A percentile compares a stretch with the other conserved stretches of the same genome.
Evolutionary conservation across 2,888 invertebrate species (phyloP).

Genomic region (Atrina japonica): DNA sequence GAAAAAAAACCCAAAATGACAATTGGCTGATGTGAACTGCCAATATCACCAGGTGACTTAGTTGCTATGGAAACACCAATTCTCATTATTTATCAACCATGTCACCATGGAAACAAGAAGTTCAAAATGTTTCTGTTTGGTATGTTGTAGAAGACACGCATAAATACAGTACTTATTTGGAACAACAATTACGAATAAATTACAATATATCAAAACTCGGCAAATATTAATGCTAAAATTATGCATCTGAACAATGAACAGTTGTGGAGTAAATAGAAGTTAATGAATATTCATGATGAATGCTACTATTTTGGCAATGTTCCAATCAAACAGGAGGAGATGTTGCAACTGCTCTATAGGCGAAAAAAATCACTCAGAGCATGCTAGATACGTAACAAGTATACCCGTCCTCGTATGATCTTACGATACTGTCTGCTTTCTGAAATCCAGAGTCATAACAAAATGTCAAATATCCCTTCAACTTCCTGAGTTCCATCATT

Average conservation of each 20-base stretch:
- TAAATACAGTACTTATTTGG: too few species aligned
- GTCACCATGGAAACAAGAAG: constrained; percentile 4
- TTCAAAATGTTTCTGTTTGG: too few species aligned
- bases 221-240: too few species aligned
- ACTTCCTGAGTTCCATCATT: not conserved
- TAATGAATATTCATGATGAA: not conserved
- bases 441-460: constrained; percentile 24
- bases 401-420: constrained; percentile 35
- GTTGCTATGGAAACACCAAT: constrained; percentile 40
- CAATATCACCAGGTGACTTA: constrained; percentile 5
- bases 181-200: too few species aligned
- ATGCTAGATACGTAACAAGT: constrained; percentile 58
- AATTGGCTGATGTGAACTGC: too few species aligned
- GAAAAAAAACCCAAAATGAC: too few species aligned
- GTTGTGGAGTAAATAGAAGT: constrained; percentile 5
- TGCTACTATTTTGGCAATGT: too few species aligned
- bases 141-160: too few species aligned
- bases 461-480: too few species aligned
- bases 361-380: constrained; percentile 45
- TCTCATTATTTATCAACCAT: constrained; percentile 7
- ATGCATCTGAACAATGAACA: constrained; percentile 7
- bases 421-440: constrained; percentile 31
- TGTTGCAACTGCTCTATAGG: constrained; percentile 15
- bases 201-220: too few species aligned
- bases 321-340: not conserved